Conservation (phyloP, 2,797 vertebrate species). For the Orestias chungarensis region DNA sequence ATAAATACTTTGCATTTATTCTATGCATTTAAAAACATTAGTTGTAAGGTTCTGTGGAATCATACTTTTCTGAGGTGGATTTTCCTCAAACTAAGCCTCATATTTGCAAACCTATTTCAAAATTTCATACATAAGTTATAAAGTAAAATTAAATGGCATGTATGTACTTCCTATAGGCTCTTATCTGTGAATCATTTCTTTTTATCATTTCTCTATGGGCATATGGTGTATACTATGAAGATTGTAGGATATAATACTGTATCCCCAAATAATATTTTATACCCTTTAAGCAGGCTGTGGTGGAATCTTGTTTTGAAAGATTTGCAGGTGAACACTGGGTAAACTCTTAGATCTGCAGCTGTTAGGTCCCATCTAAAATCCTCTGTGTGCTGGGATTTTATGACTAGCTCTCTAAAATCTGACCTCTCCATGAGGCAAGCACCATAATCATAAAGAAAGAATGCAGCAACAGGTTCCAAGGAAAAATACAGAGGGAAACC, state of each 20-base stretch:
- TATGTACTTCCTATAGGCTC: neutral
- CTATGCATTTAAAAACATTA: too few species aligned
- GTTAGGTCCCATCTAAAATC: conserved; percentile 47
- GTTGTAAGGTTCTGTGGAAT: too few species aligned
- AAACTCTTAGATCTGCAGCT: conserved; percentile 43
- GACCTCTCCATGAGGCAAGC: conserved; percentile 64
- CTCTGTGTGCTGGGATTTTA: conserved; percentile 44
- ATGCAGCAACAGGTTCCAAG: conserved; percentile 71
- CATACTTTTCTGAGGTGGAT: too few species aligned
- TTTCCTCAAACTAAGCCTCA: too few species aligned
- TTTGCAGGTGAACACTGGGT: conserved; percentile 39
- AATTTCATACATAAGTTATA: neutral
- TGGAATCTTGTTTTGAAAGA: conserved; percentile 33
- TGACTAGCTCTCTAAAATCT: conserved; percentile 68
- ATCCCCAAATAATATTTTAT: conserved; percentile 15
- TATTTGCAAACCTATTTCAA: neutral
- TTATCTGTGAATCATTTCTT: neutral
- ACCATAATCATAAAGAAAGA: conserved; percentile 65
- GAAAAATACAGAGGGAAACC: conserved; percentile 56
- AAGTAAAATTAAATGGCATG: neutral
- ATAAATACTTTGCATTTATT: too few species aligned
- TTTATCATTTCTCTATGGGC: conserved; percentile 3
- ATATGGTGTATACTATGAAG: conserved; percentile 13
- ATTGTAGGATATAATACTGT: conserved; percentile 9
- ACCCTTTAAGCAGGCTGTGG: conserved; percentile 19